phyloP scores from a whole-genome alignment of 2,888 invertebrate species.

The Pseudolycoriella hygida region DNA sequence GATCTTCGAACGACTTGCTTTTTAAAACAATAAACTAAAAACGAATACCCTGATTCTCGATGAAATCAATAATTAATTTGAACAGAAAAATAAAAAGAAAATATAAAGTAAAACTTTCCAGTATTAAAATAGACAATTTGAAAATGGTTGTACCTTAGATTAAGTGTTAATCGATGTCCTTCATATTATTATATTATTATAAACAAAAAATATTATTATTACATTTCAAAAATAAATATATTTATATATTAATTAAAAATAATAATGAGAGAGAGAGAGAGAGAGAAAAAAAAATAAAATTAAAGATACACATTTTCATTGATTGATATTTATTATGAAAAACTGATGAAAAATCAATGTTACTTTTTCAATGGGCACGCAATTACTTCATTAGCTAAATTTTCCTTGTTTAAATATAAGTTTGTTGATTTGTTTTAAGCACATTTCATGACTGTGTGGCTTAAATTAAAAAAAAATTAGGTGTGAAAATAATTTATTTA shows the following conservation, averaged over 20 bases:
- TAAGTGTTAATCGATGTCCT: slow-evolving; percentile 11
- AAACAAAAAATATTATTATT: slow-evolving; percentile 1
- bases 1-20: no score
- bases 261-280: slow-evolving; percentile 1
- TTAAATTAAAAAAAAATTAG: no score
- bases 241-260: not conserved
- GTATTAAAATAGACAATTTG: slow-evolving; percentile 9
- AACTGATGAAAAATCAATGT: no score
- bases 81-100: slow-evolving; percentile 1
- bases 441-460: no score
- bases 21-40: no score
- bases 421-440: no score
- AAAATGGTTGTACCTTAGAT: slow-evolving; percentile 11
- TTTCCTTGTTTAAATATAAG: no score
- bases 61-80: not conserved
- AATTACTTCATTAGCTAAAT: no score
- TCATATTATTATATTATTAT: slow-evolving; percentile 5
- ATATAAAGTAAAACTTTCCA: slow-evolving; percentile 4
- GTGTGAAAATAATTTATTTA: no score
- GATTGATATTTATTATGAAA: not conserved
- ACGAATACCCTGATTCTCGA: not conserved
- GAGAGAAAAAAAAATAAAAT: slow-evolving; percentile 3
- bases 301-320: not conserved
- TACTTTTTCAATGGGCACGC: no score
- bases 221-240: not conserved